Evolutionary conservation across 2,888 invertebrate species (phyloP), one percentile per base, ranked within the genome.

Genomic region (Aphidius colemani): DNA sequence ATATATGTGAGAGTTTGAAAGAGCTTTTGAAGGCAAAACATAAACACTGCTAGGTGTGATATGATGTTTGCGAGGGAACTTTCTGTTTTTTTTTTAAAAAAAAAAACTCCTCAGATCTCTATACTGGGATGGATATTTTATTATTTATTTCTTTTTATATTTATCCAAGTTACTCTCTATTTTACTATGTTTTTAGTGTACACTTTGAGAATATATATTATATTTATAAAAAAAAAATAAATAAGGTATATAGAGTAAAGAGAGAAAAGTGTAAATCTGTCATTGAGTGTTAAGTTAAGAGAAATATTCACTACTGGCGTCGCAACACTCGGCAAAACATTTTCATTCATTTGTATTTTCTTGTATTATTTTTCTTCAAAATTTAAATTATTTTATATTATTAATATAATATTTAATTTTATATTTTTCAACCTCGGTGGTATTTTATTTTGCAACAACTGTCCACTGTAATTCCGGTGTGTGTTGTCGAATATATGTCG

Each of bases 191-290:
- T 30, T 30, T 56, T 46, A 30, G 56, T 56, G 56, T 3, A 59
- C 73, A 72, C 75, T 76, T 76, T 74, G 73, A 77, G 76, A 78
- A 75, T 75, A 72, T 58, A 69, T 53, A 57, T 53, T 64, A 61
- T 45, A 66, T 64, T 63, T 49, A 55, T 58, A 66, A 64, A 53
- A 49, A 45, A 45, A 56, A 53, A 39, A 46, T 44, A 13, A 7
- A 59, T 57, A 69, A 68, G 69, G 60, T 63, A 64, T 45, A 45
- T 51, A 59, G 63, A 60, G 70, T 73, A 71, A 74, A 76, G 77
- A 75, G 78, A 81, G 79, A 79, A 78, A 81, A 80, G 79, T 77
- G 81, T 81, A 81, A 81, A 81, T 81, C 81, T 81, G 81, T 81
- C 81, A 77, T 76, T 81, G 75, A 75, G 30, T 30, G 5, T 30